These are phyloP conservation scores for Teleogryllus occipitalis DNA, from an alignment of 1,140 invertebrate species.

Conservation along the genomic window DNA sequence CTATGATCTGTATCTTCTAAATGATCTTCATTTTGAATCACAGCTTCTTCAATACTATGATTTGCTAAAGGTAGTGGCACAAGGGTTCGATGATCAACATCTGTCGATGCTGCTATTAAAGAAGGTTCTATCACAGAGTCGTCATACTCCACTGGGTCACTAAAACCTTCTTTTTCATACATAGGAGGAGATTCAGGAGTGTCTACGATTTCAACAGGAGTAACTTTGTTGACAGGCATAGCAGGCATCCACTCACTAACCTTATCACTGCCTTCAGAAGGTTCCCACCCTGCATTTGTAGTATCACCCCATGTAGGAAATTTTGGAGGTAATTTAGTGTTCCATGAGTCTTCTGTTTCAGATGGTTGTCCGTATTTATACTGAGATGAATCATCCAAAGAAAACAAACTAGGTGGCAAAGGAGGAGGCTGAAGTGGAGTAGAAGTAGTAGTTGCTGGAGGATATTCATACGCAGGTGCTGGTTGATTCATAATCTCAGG, in stretches of 20 bases:
- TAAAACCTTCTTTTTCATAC: constrained; percentile 48
- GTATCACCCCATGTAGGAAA: constrained; percentile 39
- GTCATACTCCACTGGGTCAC: constrained; percentile 48
- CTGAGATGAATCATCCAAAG: constrained; percentile 14
- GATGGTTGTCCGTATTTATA: constrained; percentile 13
- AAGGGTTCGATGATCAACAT: constrained; percentile 25
- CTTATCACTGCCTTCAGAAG: constrained; percentile 13
- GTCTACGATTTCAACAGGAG: constrained; percentile 16
- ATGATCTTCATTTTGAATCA: constrained; percentile 11
- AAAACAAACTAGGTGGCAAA: constrained; percentile 18
- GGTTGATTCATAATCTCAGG: background rate
- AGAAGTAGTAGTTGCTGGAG: constrained; percentile 7
- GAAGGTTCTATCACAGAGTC: constrained; percentile 39
- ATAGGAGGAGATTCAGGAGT: constrained; percentile 54
- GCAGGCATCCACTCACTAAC: constrained; percentile 20
- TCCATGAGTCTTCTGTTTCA: constrained; percentile 21
- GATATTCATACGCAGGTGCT: constrained; percentile 14
- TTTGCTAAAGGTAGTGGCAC: constrained; percentile 14
- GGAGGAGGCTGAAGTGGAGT: constrained; percentile 19
- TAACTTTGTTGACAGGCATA: constrained; percentile 15
- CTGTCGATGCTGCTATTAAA: constrained; percentile 52
- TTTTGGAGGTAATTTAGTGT: constrained; percentile 37
- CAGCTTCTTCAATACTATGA: background rate
- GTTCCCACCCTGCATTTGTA: constrained; percentile 14
- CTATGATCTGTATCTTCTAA: constrained; percentile 25